Base-by-base conservation (phyloP, 2,888 invertebrate species). In the Automeris io region DNA sequence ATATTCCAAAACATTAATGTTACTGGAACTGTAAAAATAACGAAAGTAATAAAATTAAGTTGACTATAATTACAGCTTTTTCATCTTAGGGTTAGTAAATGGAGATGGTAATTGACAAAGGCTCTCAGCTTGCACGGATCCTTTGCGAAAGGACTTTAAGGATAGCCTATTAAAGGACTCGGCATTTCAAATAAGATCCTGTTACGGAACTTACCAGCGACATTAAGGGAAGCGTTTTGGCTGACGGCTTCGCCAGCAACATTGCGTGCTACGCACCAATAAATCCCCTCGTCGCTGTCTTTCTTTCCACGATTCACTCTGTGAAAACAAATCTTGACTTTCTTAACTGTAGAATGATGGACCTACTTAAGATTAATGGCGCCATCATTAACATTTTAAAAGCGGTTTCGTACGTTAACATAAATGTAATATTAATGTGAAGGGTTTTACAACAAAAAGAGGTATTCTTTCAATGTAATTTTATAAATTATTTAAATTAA, bases 211-310 rank as follows among this genome's bases (percentile, higher is more conserved):
- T 77, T 83, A 98, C 97, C 95, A 81, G 97, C 97, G 62, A 98
- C 96, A 86, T 96, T 95, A 59, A 99, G 90, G 42, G 97, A 95
- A 53, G 98, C 99, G 85, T 98, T 98, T 59, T 94, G 91, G 77
- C 97, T 97, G 67, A 92, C 90, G 46, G 94, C 96, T 57, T 92
- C 92, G 52, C 98, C 98, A 37, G 93, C 94, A 50, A 91, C 88
- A 83, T 98, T 99, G 70, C 92, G 92, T 46, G 98, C 98, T 56
- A 96, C 94, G 85, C 98, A 99, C 95, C 97, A 97, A 81, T 98
- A 99, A 44, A 95, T 92, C 24, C 99, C 98, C 49, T 96, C 95
- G 70, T 96, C 96, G 67, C 96, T 95, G 68, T 96, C 96, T 82
- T 96, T 96, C 83, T 97, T 97, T 72, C 96, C 95, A 71, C 97